Conservation (phyloP, 1,140 invertebrate genomes). For the Macrosteles quadrilineatus region DNA sequence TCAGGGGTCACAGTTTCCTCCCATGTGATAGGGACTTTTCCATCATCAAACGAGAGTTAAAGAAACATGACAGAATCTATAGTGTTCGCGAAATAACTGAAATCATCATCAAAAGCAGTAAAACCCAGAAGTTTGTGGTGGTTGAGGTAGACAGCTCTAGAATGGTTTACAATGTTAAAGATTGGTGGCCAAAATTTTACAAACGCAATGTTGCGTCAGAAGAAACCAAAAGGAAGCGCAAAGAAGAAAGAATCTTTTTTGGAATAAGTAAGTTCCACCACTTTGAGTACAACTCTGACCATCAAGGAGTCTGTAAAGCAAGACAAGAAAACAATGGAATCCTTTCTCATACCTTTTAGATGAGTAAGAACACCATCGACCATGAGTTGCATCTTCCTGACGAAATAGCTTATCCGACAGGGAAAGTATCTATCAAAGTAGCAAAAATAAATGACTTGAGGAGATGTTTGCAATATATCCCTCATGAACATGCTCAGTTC, state of each 20-base stretch:
- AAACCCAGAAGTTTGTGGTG: constrained; percentile 1
- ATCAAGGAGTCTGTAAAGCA: constrained; percentile 13
- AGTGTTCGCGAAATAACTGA: constrained; percentile 18
- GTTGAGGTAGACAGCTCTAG: background rate
- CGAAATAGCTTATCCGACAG: background rate
- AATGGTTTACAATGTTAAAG: constrained; percentile 33
- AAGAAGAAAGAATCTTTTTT: constrained; percentile 32
- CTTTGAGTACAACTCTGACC: constrained; percentile 25
- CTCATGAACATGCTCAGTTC: too few species aligned
- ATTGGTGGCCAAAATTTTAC: constrained; percentile 34
- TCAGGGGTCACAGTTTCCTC: constrained; percentile 36
- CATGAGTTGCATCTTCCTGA: background rate
- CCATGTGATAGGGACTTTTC: constrained; percentile 33
- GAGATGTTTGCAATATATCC: too few species aligned
- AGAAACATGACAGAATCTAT: constrained; percentile 29
- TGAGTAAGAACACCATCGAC: background rate
- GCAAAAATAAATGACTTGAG: too few species aligned
- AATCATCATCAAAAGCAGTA: constrained; percentile 11
- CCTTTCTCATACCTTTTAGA: background rate
- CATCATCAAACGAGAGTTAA: constrained; percentile 25
- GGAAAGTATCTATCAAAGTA: constrained; percentile 5
- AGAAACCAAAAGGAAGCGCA: constrained; percentile 27
- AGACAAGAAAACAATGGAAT: constrained; percentile 24
- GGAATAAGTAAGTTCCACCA: constrained; percentile 32
- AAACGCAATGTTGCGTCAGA: constrained; percentile 33